A percentile compares a stretch with the other conserved stretches of the same genome.
Evolutionary conservation across 1,140 invertebrate species (phyloP).

Genomic region (Centruroides sculpturatus): DNA sequence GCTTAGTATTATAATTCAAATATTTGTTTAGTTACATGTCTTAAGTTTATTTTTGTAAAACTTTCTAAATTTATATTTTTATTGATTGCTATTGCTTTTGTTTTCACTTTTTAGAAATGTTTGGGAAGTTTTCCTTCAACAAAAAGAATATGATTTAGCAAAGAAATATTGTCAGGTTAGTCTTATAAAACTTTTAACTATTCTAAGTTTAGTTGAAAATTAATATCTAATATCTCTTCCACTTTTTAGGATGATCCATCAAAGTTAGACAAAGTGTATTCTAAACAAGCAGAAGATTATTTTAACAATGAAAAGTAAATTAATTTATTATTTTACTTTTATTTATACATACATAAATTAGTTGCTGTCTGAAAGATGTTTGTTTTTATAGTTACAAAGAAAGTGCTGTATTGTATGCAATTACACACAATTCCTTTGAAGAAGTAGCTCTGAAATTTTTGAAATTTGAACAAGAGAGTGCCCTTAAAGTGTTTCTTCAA

Average conservation of each 20-base stretch:
- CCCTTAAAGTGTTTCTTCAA: slow-evolving; percentile 69
- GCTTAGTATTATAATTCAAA: too few relatives aligned
- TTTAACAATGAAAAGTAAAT: slow-evolving; percentile 43
- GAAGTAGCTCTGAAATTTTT: slow-evolving; percentile 87
- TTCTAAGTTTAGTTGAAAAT: too few relatives aligned
- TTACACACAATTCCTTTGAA: slow-evolving; percentile 84
- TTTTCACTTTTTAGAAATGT: slow-evolving; percentile 24
- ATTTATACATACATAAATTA: not conserved
- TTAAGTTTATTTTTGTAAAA: too few relatives aligned
- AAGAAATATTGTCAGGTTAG: slow-evolving; percentile 37
- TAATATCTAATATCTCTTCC: too few relatives aligned
- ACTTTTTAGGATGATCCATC: slow-evolving; percentile 47
- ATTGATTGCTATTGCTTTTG: not conserved
- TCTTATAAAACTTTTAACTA: not conserved
- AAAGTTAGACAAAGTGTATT: slow-evolving; percentile 65
- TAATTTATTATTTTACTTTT: not conserved
- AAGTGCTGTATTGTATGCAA: slow-evolving; percentile 73
- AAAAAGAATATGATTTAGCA: slow-evolving; percentile 72
- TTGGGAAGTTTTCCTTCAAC: slow-evolving; percentile 63
- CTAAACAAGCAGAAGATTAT: slow-evolving; percentile 74
- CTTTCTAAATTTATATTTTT: too few relatives aligned
- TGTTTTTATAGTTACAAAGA: slow-evolving; percentile 44
- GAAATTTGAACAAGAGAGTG: slow-evolving; percentile 59
- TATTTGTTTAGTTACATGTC: too few relatives aligned
- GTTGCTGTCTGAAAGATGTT: not conserved